Conservation (phyloP, 2,113 vertebrate genomes). For the Reinhardtius hippoglossoides region DNA sequence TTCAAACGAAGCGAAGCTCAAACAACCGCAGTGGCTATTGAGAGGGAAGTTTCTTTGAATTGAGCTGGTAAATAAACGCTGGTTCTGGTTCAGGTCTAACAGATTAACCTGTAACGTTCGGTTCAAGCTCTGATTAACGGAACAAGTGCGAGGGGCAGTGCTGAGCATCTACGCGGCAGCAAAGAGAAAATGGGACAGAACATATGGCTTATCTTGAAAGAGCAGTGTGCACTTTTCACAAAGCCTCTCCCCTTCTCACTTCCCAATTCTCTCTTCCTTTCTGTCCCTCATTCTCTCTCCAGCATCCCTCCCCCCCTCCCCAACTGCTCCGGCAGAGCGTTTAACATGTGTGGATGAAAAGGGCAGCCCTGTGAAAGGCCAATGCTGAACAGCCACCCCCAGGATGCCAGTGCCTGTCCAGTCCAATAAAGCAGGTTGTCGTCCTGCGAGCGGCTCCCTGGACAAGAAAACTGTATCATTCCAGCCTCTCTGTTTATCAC, state of each 20-base stretch:
- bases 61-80: conserved; percentile 66
- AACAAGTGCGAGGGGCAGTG: conserved; percentile 70
- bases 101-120: conserved; percentile 69
- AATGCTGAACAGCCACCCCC: conserved; percentile 73
- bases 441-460: conserved; percentile 64
- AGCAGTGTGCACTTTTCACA: conserved; percentile 81
- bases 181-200: conserved; percentile 53
- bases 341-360: conserved; percentile 83
- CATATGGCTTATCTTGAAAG: conserved; percentile 82
- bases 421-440: conserved; percentile 86
- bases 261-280: conserved; percentile 40
- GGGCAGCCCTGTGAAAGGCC: conserved; percentile 82
- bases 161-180: conserved; percentile 63
- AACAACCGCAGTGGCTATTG: background rate
- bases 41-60: conserved; percentile 27
- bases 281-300: conserved; percentile 39
- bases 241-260: conserved; percentile 68
- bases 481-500: conserved; percentile 53
- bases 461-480: conserved; percentile 61
- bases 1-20: conserved; percentile 36
- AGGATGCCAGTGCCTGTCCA: conserved; percentile 86
- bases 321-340: conserved; percentile 72
- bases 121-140: conserved; percentile 73
- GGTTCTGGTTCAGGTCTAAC: conserved; percentile 68
- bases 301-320: conserved; percentile 40